phyloP scores from a whole-genome alignment of 2,888 invertebrate genomes.

The Diploptera punctata region DNA sequence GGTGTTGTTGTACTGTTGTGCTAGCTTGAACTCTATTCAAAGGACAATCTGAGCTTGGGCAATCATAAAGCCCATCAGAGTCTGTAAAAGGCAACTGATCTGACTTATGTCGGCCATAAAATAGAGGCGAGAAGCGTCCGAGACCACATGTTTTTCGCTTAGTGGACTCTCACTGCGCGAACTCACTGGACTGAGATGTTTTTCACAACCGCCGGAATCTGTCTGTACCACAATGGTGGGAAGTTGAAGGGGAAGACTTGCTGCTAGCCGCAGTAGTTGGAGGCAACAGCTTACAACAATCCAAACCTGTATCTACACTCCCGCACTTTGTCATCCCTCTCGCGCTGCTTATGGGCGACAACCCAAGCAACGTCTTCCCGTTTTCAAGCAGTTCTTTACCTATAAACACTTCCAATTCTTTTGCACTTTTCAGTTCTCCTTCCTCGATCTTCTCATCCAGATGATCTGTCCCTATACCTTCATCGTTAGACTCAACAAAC shows the following conservation, averaged over 20 bases:
- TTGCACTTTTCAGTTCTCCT: conserved; percentile 70
- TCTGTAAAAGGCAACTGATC: conserved; percentile 73
- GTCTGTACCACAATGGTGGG: conserved; percentile 67
- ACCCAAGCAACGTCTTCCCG: conserved; percentile 39
- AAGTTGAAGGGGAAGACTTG: conserved; percentile 57
- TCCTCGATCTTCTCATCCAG: conserved; percentile 73
- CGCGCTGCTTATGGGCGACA: conserved; percentile 20
- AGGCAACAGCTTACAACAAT: conserved; percentile 13
- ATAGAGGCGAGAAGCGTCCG: conserved; percentile 73
- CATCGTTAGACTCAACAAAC: conserved; percentile 70
- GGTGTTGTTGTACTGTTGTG: conserved; percentile 57
- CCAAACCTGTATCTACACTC: conserved; percentile 30
- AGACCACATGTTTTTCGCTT: conserved; percentile 68
- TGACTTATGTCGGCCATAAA: conserved; percentile 68
- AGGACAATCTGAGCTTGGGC: conserved; percentile 75
- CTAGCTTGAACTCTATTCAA: conserved; percentile 3
- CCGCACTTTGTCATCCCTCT: conserved; percentile 19
- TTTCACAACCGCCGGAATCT: conserved; percentile 51
- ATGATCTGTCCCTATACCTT: conserved; percentile 78
- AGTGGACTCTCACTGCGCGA: conserved; percentile 80
- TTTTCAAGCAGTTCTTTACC: conserved; percentile 42
- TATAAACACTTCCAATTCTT: conserved; percentile 60
- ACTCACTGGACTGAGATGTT: conserved; percentile 68
- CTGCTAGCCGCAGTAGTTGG: background rate
- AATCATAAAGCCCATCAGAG: conserved; percentile 81